These are phyloP conservation scores for Anneissia japonica DNA, from an alignment of 35 echinoderm and acorn worm genomes.

Conservation along the genomic window DNA sequence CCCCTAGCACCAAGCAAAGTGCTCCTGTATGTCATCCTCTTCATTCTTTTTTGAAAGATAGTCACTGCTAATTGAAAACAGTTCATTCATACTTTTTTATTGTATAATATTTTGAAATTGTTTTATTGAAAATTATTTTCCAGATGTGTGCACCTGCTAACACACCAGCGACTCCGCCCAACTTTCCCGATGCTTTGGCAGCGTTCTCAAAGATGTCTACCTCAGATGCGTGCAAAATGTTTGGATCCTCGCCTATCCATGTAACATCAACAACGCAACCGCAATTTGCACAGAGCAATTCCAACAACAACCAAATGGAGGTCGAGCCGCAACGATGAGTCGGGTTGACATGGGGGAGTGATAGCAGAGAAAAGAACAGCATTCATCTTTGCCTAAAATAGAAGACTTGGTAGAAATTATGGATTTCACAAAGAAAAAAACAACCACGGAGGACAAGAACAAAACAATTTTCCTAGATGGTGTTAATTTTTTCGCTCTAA, in stretches of 20 bases:
- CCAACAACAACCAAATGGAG: constrained; percentile 1
- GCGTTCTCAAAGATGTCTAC: constrained; percentile 93
- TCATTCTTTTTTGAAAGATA: too few relatives aligned
- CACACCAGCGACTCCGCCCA: constrained; percentile 97
- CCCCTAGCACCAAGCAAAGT: too few relatives aligned
- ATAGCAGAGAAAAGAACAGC: neutral
- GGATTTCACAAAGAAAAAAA: neutral
- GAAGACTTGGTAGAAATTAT: neutral
- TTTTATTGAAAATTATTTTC: constrained; percentile 9
- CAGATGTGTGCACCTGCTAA: constrained; percentile 92
- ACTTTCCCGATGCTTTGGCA: constrained; percentile 92
- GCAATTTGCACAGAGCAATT: neutral
- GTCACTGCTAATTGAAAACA: neutral
- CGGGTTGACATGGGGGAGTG: neutral
- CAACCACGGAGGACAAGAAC: too few relatives aligned
- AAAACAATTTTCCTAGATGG: too few relatives aligned
- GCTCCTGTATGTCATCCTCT: too few relatives aligned
- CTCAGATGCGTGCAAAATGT: constrained; percentile 33
- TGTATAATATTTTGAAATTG: neutral
- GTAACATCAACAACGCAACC: neutral
- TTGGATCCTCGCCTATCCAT: neutral
- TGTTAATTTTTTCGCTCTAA: neutral
- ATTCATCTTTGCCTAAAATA: neutral
- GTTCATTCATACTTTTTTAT: neutral
- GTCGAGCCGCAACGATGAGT: neutral